A percentile compares a stretch with the other conserved stretches of the same genome.
Conservation (phyloP, 1,140 invertebrate genomes). For the Agrypnia vestita region DNA sequence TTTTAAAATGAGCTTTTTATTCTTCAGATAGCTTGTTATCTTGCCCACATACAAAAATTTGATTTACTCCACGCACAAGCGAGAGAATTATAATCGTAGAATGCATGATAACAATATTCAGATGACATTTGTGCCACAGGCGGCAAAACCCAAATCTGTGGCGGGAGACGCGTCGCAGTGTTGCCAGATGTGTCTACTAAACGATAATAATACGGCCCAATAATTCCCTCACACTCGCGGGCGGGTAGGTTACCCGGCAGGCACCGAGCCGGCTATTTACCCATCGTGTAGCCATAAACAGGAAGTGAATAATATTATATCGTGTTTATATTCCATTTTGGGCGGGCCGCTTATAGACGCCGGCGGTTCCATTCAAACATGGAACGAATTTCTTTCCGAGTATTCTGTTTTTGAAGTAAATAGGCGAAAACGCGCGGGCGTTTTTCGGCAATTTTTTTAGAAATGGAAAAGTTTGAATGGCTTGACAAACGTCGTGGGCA, state of each 20-base stretch:
- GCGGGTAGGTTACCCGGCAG: background rate
- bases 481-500: too few relatives aligned
- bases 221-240: background rate
- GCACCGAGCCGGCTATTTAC: background rate
- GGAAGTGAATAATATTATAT: constrained; percentile 12
- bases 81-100: too few relatives aligned
- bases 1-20: too few relatives aligned
- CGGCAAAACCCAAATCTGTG: background rate
- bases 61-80: too few relatives aligned
- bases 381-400: background rate
- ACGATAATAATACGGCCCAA: background rate
- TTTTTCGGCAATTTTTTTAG: too few relatives aligned
- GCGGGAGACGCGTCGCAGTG: constrained; percentile 4
- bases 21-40: too few relatives aligned
- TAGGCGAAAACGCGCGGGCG: too few relatives aligned
- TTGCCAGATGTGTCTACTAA: background rate
- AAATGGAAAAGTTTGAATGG: too few relatives aligned
- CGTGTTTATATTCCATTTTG: constrained; percentile 2
- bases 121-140: background rate
- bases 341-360: background rate
- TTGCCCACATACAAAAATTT: too few relatives aligned
- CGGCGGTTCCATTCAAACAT: background rate
- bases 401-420: background rate
- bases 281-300: background rate
- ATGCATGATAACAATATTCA: too few relatives aligned